Evolutionary conservation across 2,797 vertebrate species (phyloP).

Genomic region (Lophius americanus): DNA sequence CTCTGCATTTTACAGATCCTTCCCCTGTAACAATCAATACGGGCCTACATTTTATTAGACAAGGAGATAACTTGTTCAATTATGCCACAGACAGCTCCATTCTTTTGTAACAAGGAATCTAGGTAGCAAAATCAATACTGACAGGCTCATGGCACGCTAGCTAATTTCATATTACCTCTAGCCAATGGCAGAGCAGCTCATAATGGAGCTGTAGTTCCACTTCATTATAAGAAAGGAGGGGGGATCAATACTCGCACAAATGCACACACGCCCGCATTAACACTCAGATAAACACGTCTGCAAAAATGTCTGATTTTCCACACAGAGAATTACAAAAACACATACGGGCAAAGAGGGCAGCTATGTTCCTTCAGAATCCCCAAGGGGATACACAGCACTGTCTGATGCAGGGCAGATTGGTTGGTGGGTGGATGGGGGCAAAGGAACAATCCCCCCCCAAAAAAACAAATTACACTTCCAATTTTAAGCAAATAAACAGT

Average conservation of each 20-base stretch:
- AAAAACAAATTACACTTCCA: slow-evolving; percentile 74
- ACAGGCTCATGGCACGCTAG: slow-evolving; percentile 92
- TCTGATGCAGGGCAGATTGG: slow-evolving; percentile 66
- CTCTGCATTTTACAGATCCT: slow-evolving; percentile 83
- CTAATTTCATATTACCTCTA: slow-evolving; percentile 99
- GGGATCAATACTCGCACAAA: slow-evolving; percentile 89
- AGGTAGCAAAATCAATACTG: slow-evolving; percentile 98
- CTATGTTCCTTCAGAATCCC: slow-evolving; percentile 57
- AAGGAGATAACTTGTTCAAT: slow-evolving; percentile 99
- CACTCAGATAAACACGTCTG: too few relatives aligned
- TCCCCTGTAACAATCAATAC: slow-evolving; percentile 89
- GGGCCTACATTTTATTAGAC: slow-evolving; percentile 98
- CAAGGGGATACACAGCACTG: slow-evolving; percentile 57
- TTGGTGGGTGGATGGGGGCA: slow-evolving; percentile 44
- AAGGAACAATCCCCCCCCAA: slow-evolving; percentile 58
- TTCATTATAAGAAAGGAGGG: slow-evolving; percentile 89
- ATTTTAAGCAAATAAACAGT: slow-evolving; percentile 42
- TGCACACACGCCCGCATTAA: slow-evolving; percentile 20
- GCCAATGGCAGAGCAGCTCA: slow-evolving; percentile 88
- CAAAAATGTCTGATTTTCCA: slow-evolving; percentile 48
- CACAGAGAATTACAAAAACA: slow-evolving; percentile 56
- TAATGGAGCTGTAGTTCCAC: slow-evolving; percentile 98
- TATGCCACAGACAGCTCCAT: slow-evolving; percentile 98
- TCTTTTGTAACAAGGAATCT: slow-evolving; percentile 99
- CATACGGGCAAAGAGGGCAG: slow-evolving; percentile 56